Conservation (phyloP, 53 echinoderm and acorn worm species). For the Arbacia lixula region DNA sequence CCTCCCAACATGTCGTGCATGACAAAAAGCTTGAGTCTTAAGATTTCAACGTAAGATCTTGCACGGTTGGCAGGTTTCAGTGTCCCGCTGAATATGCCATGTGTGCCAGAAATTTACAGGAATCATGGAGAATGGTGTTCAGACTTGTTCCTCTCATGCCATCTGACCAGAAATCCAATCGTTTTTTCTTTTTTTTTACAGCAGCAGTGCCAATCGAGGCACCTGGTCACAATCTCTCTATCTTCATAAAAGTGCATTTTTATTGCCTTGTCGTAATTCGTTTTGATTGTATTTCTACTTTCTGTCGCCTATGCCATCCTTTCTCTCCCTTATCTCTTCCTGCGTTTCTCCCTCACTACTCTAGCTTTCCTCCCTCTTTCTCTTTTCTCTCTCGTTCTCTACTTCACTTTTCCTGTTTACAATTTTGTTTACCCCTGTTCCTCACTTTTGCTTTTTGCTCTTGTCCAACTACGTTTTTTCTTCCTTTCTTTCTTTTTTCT, state of each 20-base stretch:
- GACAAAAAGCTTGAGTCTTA: too few species aligned
- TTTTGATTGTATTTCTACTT: not conserved
- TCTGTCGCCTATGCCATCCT: not conserved
- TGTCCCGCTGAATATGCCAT: too few species aligned
- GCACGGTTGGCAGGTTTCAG: too few species aligned
- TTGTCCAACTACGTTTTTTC: not conserved
- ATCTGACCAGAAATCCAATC: too few species aligned
- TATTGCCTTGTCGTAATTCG: not conserved
- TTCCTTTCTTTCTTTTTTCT: not conserved
- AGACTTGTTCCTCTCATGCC: too few species aligned
- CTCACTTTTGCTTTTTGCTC: not conserved
- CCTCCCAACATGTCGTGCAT: too few species aligned
- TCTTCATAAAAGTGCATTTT: constrained; percentile 26
- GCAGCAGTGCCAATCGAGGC: too few species aligned
- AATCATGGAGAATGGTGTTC: too few species aligned
- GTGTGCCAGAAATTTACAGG: too few species aligned
- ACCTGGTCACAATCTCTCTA: not conserved
- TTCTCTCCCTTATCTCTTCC: not conserved
- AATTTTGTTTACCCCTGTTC: not conserved
- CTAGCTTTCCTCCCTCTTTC: not conserved
- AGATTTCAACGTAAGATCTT: too few species aligned
- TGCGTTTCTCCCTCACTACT: not conserved
- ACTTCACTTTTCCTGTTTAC: not conserved
- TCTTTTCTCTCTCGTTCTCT: too few species aligned
- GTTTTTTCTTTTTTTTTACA: too few species aligned